Percentiles rank a stretch among this genome's conserved stretches.
Conservation (phyloP, 2,888 invertebrate species). For the Dolichopus griseipennis region DNA sequence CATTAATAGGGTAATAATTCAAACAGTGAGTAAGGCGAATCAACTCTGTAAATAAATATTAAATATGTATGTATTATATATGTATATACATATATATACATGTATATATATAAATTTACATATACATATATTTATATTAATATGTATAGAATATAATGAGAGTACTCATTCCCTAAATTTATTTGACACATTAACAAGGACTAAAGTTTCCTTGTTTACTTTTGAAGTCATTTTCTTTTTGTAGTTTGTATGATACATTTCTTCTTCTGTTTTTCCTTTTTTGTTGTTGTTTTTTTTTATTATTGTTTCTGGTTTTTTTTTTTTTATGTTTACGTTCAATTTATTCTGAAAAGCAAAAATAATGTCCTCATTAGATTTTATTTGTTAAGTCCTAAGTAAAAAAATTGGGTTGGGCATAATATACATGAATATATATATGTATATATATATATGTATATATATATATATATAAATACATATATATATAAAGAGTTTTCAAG, state of each 20-base stretch:
- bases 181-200: conserved; percentile 6
- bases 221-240: not conserved
- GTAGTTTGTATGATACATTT: not conserved
- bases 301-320: not conserved
- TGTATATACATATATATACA: not conserved
- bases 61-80: no score
- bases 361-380: conserved; percentile 6
- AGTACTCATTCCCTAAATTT: not conserved
- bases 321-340: conserved; percentile 1
- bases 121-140: not conserved
- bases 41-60: not conserved
- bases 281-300: not conserved
- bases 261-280: not conserved
- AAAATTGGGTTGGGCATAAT: not conserved
- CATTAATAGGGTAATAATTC: conserved; percentile 1
- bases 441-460: not conserved
- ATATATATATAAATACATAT: not conserved
- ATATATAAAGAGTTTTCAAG: not conserved
- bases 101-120: not conserved
- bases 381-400: not conserved
- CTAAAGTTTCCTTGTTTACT: conserved; percentile 1
- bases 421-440: not conserved
- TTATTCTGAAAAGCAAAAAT: conserved; percentile 4
- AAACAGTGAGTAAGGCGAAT: not conserved
- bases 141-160: not conserved